Evolutionary conservation across 2,797 vertebrate genomes (phyloP).

Genomic region (Crotalus adamanteus): DNA sequence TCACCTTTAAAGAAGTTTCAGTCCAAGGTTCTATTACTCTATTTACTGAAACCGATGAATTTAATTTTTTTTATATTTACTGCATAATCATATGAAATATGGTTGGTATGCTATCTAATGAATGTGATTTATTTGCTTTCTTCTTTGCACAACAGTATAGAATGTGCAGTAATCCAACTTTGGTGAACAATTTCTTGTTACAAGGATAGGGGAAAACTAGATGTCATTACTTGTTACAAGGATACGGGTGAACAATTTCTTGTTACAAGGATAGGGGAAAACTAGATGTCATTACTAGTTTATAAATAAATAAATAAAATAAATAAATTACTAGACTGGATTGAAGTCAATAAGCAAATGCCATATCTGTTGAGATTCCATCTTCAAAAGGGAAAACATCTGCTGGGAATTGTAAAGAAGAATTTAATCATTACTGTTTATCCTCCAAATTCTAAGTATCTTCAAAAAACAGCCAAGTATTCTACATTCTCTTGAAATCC

Average conservation of each 20-base stretch:
- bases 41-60: no score
- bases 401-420: slow-evolving; percentile 6
- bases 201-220: background rate
- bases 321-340: background rate
- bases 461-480: background rate
- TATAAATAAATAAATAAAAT: no score
- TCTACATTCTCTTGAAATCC: background rate
- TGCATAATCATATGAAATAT: no score
- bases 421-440: slow-evolving; percentile 19
- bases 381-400: background rate
- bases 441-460: background rate
- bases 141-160: background rate
- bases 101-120: no score
- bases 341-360: slow-evolving; percentile 13
- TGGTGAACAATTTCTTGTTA: background rate
- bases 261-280: no score
- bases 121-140: background rate
- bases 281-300: no score
- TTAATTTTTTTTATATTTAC: no score
- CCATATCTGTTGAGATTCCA: background rate
- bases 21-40: no score
- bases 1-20: no score
- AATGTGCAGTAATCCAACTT: background rate
- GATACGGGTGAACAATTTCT: no score
- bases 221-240: background rate